Conservation (phyloP, 2,797 vertebrate species). For the Diceros bicornis region DNA sequence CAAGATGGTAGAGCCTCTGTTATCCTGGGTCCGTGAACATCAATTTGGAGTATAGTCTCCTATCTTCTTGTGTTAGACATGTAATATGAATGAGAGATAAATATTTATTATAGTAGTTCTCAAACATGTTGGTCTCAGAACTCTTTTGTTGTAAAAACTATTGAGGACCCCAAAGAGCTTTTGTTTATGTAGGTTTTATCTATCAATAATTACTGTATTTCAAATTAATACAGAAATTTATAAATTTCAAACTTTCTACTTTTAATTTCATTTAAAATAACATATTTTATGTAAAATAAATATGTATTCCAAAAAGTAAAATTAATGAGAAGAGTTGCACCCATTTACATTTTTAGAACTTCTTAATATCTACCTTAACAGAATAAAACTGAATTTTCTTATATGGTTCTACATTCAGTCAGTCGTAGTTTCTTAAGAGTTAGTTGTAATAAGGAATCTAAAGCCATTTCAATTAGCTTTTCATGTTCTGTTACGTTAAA, state of each 20-base stretch:
- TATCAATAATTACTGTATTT: not conserved
- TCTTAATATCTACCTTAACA: not conserved
- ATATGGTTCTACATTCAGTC: not conserved
- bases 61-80: not conserved
- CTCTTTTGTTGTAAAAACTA: not conserved
- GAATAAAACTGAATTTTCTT: not conserved
- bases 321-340: not conserved
- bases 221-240: not conserved
- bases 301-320: not conserved
- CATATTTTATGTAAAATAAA: not conserved
- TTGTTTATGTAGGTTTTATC: not conserved
- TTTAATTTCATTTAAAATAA: not conserved
- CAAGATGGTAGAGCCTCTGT: not conserved
- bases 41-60: not conserved
- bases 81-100: not conserved
- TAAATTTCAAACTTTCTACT: not conserved
- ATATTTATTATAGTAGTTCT: not conserved
- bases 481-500: not conserved
- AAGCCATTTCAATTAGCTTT: slow-evolving; percentile 9
- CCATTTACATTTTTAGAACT: not conserved
- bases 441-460: not conserved
- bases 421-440: not conserved
- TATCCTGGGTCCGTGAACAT: not conserved
- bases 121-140: not conserved
- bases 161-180: not conserved